Conservation (phyloP, 92 coral and sea anemone genomes). For the Zoanthus sansibaricus region DNA sequence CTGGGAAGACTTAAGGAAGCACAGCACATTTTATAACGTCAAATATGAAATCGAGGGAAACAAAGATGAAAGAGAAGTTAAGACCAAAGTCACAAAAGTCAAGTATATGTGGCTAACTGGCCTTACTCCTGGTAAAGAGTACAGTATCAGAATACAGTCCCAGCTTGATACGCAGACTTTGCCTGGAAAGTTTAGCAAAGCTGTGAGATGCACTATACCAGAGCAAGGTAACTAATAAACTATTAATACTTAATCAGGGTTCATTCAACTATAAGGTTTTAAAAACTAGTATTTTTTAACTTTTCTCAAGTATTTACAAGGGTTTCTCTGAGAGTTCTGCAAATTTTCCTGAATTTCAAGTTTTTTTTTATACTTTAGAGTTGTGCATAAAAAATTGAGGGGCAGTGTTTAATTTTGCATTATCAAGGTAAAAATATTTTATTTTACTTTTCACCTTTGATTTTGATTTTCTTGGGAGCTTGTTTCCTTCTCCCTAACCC, state of each 20-base stretch:
- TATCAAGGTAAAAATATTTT: too few relatives aligned
- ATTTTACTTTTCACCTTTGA: too few relatives aligned
- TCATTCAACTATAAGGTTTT: too few relatives aligned
- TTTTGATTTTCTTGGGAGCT: too few relatives aligned
- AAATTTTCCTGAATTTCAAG: neutral
- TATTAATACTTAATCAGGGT: neutral
- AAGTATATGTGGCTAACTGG: slow-evolving; percentile 27
- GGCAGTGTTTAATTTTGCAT: too few relatives aligned
- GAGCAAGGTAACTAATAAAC: slow-evolving; percentile 55
- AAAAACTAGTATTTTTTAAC: too few relatives aligned
- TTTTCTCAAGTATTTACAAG: too few relatives aligned
- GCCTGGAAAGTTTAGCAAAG: slow-evolving; percentile 25
- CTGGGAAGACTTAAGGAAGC: slow-evolving; percentile 65
- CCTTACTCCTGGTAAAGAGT: slow-evolving; percentile 63
- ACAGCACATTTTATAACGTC: slow-evolving; percentile 62
- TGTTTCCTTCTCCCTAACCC: too few relatives aligned
- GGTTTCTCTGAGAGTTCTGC: neutral
- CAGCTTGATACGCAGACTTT: slow-evolving; percentile 17
- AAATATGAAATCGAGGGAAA: slow-evolving; percentile 56
- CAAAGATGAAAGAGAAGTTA: slow-evolving; percentile 33
- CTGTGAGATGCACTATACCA: slow-evolving; percentile 61
- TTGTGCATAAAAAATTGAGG: too few relatives aligned
- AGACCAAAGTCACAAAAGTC: slow-evolving; percentile 20
- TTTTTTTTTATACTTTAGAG: too few relatives aligned
- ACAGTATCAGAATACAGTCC: slow-evolving; percentile 60